Conservation (phyloP, 2,888 invertebrate genomes). For the Panzeria rudis region DNA sequence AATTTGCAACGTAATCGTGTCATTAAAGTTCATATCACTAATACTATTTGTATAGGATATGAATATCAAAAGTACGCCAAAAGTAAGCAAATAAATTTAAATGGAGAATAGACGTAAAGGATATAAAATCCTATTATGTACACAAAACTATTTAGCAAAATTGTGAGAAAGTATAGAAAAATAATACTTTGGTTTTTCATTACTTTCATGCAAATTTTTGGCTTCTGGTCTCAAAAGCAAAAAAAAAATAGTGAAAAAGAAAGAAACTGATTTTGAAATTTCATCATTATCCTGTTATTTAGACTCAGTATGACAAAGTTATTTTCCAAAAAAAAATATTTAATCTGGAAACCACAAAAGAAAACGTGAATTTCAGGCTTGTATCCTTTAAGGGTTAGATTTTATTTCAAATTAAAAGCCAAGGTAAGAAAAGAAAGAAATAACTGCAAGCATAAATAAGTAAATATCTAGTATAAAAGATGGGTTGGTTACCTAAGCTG, state of each 20-base stretch:
- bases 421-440: neutral
- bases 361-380: neutral
- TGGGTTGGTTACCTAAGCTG: slow-evolving; percentile 12
- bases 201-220: slow-evolving; percentile 34
- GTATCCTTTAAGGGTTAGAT: slow-evolving; percentile 41
- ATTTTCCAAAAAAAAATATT: slow-evolving; percentile 39
- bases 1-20: neutral
- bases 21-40: neutral
- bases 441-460: neutral
- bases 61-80: slow-evolving; percentile 9
- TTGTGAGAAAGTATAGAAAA: neutral
- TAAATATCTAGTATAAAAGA: slow-evolving; percentile 14
- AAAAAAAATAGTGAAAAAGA: neutral
- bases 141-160: too few species aligned
- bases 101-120: neutral
- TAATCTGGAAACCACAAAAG: slow-evolving; percentile 60
- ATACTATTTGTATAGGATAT: neutral
- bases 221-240: slow-evolving; percentile 52
- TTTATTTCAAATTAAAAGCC: slow-evolving; percentile 19
- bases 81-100: neutral
- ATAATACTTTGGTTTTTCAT: neutral
- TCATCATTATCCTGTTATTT: slow-evolving; percentile 3
- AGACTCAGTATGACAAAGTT: neutral
- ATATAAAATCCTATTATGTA: too few species aligned
- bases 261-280: slow-evolving; percentile 8